Percentiles rank a stretch among this genome's conserved stretches.
phyloP scores from a whole-genome alignment of 1,140 invertebrate species.

The Drosophila nigromelanica region DNA sequence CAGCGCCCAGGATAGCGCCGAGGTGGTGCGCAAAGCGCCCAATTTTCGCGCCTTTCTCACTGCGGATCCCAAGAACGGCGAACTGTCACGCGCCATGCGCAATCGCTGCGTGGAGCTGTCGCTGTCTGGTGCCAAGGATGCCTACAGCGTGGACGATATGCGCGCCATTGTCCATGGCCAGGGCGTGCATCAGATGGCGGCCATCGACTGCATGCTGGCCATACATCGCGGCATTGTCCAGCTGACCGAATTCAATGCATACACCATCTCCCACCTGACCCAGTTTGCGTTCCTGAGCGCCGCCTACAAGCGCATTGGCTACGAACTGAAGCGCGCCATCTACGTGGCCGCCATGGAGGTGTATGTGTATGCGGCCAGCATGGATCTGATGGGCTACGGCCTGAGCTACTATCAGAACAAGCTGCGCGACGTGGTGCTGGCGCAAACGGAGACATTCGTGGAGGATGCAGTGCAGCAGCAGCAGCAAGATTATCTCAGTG shows the following conservation, averaged over 20 bases:
- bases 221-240: constrained; percentile 84
- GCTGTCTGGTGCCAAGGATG: constrained; percentile 85
- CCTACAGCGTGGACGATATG: constrained; percentile 85
- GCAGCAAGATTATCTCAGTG: constrained; percentile 30
- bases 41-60: constrained; percentile 97
- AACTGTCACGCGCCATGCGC: constrained; percentile 98
- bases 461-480: background rate
- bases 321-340: constrained; percentile 63
- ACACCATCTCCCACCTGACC: constrained; percentile 74
- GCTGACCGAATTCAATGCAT: constrained; percentile 81
- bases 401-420: constrained; percentile 79
- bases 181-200: constrained; percentile 84
- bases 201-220: constrained; percentile 85
- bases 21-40: constrained; percentile 92
- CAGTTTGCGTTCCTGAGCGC: constrained; percentile 73
- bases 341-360: constrained; percentile 82
- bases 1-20: constrained; percentile 88
- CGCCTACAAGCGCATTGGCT: constrained; percentile 75
- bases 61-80: constrained; percentile 97
- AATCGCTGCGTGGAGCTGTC: constrained; percentile 98
- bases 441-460: constrained; percentile 33
- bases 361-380: constrained; percentile 77
- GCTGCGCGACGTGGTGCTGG: constrained; percentile 69
- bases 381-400: constrained; percentile 79
- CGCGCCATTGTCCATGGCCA: constrained; percentile 85